Evolutionary conservation across 2,797 vertebrate genomes (phyloP).

Genomic region (Microctenopoma steveboyesi): DNA sequence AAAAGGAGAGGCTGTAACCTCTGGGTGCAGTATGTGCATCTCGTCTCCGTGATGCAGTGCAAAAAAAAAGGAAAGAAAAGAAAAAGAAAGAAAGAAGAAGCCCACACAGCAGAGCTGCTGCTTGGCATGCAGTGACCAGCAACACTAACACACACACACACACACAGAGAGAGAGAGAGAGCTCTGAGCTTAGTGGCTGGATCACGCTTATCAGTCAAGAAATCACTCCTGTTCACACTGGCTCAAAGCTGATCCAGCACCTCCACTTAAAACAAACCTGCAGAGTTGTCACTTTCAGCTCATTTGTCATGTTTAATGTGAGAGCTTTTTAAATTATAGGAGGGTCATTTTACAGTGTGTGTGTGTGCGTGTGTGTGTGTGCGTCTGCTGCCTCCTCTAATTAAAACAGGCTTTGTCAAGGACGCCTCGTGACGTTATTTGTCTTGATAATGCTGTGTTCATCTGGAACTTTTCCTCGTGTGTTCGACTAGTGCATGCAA

Average conservation of each 20-base stretch:
- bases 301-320: conserved; percentile 25
- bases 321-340: background rate
- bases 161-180: background rate
- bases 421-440: conserved; percentile 20
- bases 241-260: conserved; percentile 41
- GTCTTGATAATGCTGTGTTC: conserved; percentile 15
- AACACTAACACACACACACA: too few species aligned
- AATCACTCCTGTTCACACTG: conserved; percentile 39
- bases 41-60: conserved; percentile 51
- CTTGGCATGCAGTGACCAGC: conserved; percentile 6
- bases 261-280: conserved; percentile 15
- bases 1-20: conserved; percentile 61
- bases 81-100: conserved; percentile 30
- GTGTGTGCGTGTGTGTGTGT: background rate
- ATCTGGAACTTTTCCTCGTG: conserved; percentile 17
- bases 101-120: conserved; percentile 48
- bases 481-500: conserved; percentile 63
- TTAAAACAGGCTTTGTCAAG: conserved; percentile 30
- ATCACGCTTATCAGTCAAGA: conserved; percentile 48
- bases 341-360: background rate
- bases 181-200: conserved; percentile 19
- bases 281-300: conserved; percentile 30
- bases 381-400: background rate
- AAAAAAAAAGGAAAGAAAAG: background rate
- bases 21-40: conserved; percentile 67